phyloP scores from a whole-genome alignment of 1,140 invertebrate species.

The Ceratina australensis region DNA sequence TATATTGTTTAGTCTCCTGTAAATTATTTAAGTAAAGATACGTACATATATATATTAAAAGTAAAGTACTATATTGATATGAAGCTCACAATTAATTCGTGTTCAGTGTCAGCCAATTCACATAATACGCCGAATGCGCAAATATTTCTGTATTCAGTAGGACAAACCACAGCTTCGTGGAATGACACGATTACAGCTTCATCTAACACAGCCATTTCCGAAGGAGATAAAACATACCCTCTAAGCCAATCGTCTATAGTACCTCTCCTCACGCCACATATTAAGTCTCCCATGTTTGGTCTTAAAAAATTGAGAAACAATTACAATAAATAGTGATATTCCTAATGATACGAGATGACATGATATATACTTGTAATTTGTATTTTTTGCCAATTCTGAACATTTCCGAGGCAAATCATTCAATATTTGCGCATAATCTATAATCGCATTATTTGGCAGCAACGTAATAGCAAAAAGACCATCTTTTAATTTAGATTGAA shows the following conservation, averaged over 20 bases:
- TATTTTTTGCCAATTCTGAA: not conserved
- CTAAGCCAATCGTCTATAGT: slow-evolving; percentile 64
- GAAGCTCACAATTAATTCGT: slow-evolving; percentile 29
- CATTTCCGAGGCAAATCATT: slow-evolving; percentile 45
- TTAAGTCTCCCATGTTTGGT: slow-evolving; percentile 62
- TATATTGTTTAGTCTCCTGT: not conserved
- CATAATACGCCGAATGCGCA: slow-evolving; percentile 53
- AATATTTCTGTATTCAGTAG: slow-evolving; percentile 46
- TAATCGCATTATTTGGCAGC: not conserved
- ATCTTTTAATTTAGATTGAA: slow-evolving; percentile 38
- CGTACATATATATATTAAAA: not conserved
- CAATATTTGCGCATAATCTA: slow-evolving; percentile 45
- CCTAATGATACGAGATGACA: not conserved
- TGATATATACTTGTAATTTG: slow-evolving; percentile 46
- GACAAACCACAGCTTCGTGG: slow-evolving; percentile 36
- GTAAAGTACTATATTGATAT: not conserved
- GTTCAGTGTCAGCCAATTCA: slow-evolving; percentile 35
- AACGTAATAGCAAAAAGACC: slow-evolving; percentile 50
- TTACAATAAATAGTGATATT: slow-evolving; percentile 25
- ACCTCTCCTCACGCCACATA: slow-evolving; percentile 53
- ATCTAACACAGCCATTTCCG: slow-evolving; percentile 64
- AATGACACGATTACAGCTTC: slow-evolving; percentile 57
- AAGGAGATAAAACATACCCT: slow-evolving; percentile 60
- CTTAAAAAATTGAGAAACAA: slow-evolving; percentile 46
- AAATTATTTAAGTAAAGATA: slow-evolving; percentile 12